These are phyloP conservation scores for Drosophila kanekoi DNA, from an alignment of 2,888 invertebrate genomes.

Conservation along the genomic window DNA sequence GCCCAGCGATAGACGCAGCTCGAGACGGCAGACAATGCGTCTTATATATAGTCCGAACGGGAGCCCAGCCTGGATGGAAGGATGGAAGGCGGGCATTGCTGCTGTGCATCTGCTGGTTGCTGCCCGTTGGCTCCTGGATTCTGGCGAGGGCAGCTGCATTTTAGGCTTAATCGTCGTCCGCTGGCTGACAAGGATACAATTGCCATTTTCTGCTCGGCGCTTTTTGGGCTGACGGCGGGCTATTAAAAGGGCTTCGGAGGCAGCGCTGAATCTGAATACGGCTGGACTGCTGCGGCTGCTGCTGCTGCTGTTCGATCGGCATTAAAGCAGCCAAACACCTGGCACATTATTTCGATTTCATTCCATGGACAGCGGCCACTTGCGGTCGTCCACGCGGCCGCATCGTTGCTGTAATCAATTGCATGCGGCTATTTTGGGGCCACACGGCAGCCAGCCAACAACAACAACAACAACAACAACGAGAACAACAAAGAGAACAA, in stretches of 20 bases:
- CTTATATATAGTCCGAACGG: conserved; percentile 35
- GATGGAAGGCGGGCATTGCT: conserved; percentile 4
- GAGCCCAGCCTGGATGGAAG: conserved; percentile 13
- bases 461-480: conserved; percentile 5
- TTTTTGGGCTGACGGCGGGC: conserved; percentile 6
- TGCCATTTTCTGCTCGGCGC: conserved; percentile 28
- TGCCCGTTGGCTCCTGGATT: too few species aligned
- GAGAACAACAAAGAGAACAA: conserved; percentile 8
- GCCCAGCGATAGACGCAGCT: conserved; percentile 14
- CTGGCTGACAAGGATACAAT: conserved; percentile 35
- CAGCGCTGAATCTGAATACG: conserved; percentile 28
- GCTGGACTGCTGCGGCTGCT: neutral
- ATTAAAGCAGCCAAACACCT: conserved; percentile 47
- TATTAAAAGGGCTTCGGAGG: conserved; percentile 34
- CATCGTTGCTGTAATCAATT: conserved; percentile 75
- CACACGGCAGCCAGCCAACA: conserved; percentile 13
- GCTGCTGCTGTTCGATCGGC: neutral
- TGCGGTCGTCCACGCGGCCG: conserved; percentile 34
- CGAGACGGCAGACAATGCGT: conserved; percentile 47
- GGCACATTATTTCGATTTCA: conserved; percentile 62
- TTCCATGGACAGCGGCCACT: conserved; percentile 42
- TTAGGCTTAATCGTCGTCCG: conserved; percentile 53
- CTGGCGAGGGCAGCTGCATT: conserved; percentile 34
- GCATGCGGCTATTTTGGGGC: conserved; percentile 71
- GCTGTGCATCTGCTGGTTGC: conserved; percentile 18